Evolutionary conservation across 1,140 invertebrate species (phyloP).

Genomic region (Dendroctonus valens): DNA sequence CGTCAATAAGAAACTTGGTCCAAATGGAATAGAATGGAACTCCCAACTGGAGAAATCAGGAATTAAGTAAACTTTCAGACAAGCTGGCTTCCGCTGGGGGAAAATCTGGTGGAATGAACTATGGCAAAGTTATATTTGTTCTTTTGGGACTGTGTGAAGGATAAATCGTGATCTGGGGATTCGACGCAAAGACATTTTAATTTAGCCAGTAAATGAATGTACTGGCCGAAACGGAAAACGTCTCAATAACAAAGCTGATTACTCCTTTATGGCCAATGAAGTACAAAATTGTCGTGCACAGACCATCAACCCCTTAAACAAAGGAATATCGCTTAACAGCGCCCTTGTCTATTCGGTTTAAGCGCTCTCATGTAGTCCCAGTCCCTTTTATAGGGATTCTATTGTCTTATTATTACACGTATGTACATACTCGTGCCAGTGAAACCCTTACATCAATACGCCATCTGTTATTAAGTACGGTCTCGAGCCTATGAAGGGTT

Average conservation of each 20-base stretch:
- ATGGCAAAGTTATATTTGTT: too few relatives aligned
- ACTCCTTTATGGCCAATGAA: not conserved
- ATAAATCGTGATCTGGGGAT: too few relatives aligned
- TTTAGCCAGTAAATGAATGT: too few relatives aligned
- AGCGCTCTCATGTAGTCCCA: conserved; percentile 5
- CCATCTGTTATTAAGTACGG: conserved; percentile 29
- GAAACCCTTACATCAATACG: not conserved
- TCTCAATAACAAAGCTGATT: not conserved
- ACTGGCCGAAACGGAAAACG: too few relatives aligned
- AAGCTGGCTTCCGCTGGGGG: too few relatives aligned
- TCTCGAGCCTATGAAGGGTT: not conserved
- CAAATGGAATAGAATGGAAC: too few relatives aligned
- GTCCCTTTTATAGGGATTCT: conserved; percentile 25
- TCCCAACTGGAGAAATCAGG: too few relatives aligned
- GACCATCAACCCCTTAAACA: conserved; percentile 29
- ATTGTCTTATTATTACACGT: conserved; percentile 30
- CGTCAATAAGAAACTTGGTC: too few relatives aligned
- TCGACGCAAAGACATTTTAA: too few relatives aligned
- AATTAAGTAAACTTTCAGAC: too few relatives aligned
- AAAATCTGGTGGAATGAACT: too few relatives aligned
- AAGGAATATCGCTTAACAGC: conserved; percentile 24
- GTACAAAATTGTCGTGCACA: conserved; percentile 19
- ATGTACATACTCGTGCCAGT: conserved; percentile 9
- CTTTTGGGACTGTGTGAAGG: too few relatives aligned
- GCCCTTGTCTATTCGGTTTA: conserved; percentile 19